Base-by-base conservation (phyloP, 2,797 vertebrate species). In the Myiothlypis chrysogaster region DNA sequence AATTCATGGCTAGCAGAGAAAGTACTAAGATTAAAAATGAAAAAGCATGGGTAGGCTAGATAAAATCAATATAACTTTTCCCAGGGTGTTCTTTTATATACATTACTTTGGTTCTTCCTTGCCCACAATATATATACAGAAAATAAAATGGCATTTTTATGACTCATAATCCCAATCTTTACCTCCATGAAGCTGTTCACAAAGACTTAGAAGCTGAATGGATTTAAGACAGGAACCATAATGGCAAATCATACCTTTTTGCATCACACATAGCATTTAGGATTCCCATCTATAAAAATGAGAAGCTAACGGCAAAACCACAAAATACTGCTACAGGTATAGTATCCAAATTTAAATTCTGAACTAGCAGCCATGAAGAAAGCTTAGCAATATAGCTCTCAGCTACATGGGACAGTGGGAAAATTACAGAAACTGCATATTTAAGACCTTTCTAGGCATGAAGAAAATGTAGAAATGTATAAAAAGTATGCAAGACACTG, bases 11-110 rank as follows among this genome's bases (percentile, higher is more conserved):
- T 80, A 80, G 37, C 17, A 83, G 71, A 94, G 72, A 82, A 95
- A 90, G 49, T 70, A 93, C 49, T 53, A 71, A 85, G 83, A 95
- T 87, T 96, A 94, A 95, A 96, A 89, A 93, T 56, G 73, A 96
- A 94, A 94, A 95, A 95, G 57, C 79, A 83, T 47, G 27, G 50
- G 20, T 32, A 94, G 64, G 71, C 70, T 77, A 90, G 78, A 93
- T 96, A 95, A 96, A 95, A 95, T 95, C 90, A 89, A 85, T 96
- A 82, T 41, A 55, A 65, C 46, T 93, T 96, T 96, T 96, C 95
- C 95, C 91, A 83, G 32, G 79, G 82, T 95, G 79, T 93, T 92
- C 68, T 96, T 95, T 95, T 93, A 92, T 84, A 94, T 94, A 94
- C 88, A 94, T 94, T 87, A 93, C 73, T 95, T 92, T 84, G 64